Conservation (phyloP, 2,113 vertebrate genomes). For the Megatriorchis doriae region DNA sequence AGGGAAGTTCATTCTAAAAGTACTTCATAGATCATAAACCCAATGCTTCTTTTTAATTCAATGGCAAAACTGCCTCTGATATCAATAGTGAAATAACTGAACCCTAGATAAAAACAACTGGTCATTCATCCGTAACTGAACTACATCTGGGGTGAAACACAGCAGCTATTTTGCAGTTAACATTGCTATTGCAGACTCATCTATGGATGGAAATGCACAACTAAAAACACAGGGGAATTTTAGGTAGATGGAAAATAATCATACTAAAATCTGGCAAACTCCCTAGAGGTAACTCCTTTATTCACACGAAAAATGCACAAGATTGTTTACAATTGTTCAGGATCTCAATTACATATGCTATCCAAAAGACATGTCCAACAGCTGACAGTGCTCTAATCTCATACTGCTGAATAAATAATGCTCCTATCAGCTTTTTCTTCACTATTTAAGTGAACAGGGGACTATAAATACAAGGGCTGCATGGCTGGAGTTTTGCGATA, state of each 20-base stretch:
- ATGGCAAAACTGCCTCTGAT: background rate
- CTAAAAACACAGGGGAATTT: constrained; percentile 17
- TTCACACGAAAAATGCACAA: constrained; percentile 9
- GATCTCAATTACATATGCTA: constrained; percentile 21
- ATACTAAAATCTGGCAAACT: constrained; percentile 4
- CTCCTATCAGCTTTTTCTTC: background rate
- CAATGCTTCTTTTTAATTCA: background rate
- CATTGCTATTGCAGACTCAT: background rate
- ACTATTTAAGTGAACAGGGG: background rate
- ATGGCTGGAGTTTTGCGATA: background rate
- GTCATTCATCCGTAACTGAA: background rate
- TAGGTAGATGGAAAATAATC: constrained; percentile 26
- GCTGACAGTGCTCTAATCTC: background rate
- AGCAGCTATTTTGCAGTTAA: constrained; percentile 15
- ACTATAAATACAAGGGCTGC: background rate
- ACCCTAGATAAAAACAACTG: background rate
- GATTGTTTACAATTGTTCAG: constrained; percentile 25
- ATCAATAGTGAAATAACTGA: background rate
- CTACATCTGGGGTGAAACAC: constrained; percentile 2
- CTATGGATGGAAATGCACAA: background rate
- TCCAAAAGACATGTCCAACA: constrained; percentile 26
- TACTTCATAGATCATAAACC: background rate
- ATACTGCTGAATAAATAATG: constrained; percentile 29
- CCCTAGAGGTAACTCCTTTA: constrained; percentile 10
- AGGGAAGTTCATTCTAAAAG: background rate